Evolutionary conservation across 2,797 vertebrate species (phyloP), one percentile per base, ranked within the genome.

Genomic region (Selene dorsalis): DNA sequence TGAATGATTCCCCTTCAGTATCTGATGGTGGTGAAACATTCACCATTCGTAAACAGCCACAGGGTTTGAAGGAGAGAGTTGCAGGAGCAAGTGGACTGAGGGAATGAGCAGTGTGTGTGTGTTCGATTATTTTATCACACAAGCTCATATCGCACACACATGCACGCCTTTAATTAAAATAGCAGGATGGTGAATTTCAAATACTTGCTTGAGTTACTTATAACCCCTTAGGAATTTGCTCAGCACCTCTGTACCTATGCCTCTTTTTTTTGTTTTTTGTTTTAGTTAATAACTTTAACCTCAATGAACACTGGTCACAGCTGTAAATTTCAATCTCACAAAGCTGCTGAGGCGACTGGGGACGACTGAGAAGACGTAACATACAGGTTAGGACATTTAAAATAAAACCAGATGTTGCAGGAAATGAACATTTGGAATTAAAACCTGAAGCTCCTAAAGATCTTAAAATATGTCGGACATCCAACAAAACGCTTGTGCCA

Each of bases 91-190:
- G 73, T 75, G 67, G 69, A 60, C 68, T 62, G 18, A 72, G 45
- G 38, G 61, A 55, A 69, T 73, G 48, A 72, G 59, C 62, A 4
- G 59, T 56, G 50, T 45, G 59, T 56, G 50, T 45, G n/a, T 80
- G 80, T 75, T 75, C 7, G 39, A 62, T 78, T 67, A 43, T 72
- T 73, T 56, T 24, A 39, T 41, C 57, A 47, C 38, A 64, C n/a
- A 22, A 30, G n/a, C 38, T 4, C 62, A 72, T 2, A 59, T 28
- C 57, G 60, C 22, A 18, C 30, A 68, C 59, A 73, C 53, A 69
- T 53, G 41, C 13, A 61, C 24, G 74, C 55, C 67, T 62, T 82
- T 85, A 84, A 86, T 86, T 82, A 86, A 81, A 85, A 85, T 69
- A 71, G 43, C 70, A 78, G 45, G 45, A 80, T 52, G 75, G 75